Conservation (phyloP, 92 coral and sea anemone species). For the Muricea muricata region DNA sequence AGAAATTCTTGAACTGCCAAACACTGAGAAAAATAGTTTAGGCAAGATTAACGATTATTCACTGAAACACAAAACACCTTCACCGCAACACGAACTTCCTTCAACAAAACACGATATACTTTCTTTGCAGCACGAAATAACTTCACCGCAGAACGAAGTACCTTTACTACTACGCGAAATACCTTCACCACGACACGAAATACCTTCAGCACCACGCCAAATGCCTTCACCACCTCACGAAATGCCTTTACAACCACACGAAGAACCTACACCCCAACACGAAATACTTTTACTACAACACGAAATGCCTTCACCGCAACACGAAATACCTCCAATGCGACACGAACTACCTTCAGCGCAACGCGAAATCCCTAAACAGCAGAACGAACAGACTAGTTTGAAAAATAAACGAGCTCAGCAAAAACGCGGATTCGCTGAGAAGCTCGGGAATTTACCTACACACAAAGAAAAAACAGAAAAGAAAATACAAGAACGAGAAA, state of each 20-base stretch:
- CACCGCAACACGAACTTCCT: conserved; percentile 6
- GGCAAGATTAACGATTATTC: conserved; percentile 14
- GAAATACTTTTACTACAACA: no score
- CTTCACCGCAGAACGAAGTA: conserved; percentile 17
- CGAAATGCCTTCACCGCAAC: no score
- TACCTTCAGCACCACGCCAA: background rate
- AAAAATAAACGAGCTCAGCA: conserved; percentile 43
- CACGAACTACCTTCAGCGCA: no score
- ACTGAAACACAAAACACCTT: conserved; percentile 12
- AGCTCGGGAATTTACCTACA: background rate
- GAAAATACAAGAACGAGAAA: no score
- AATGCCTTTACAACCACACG: background rate
- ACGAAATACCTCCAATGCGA: no score
- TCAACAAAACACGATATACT: background rate
- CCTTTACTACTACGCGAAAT: background rate
- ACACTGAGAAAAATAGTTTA: conserved; percentile 31
- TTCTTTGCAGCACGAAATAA: no score
- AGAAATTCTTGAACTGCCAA: conserved; percentile 38
- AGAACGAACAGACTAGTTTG: conserved; percentile 42
- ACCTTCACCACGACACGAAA: background rate
- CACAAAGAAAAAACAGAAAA: background rate
- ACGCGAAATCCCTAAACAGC: no score
- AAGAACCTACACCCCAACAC: conserved; percentile 55
- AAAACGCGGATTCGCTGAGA: background rate
- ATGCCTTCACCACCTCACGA: background rate